These are phyloP conservation scores for Dorcus parallelipipedus DNA, from an alignment of 2,888 invertebrate species.

Conservation along the genomic window DNA sequence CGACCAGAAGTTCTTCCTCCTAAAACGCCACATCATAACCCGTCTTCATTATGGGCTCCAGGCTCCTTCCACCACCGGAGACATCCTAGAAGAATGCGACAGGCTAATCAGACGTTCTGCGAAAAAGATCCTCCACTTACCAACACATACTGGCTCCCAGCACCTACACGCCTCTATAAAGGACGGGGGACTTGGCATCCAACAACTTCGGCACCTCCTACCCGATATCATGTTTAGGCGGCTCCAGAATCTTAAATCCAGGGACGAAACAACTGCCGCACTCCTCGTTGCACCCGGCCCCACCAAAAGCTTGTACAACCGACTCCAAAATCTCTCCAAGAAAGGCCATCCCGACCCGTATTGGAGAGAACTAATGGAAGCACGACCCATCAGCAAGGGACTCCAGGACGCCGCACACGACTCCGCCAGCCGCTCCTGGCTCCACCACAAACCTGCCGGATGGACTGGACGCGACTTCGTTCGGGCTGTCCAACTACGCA, in stretches of 20 bases:
- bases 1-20: constrained; percentile 38
- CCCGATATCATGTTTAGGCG: constrained; percentile 19
- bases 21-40: constrained; percentile 39
- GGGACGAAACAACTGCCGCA: not conserved
- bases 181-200: constrained; percentile 33
- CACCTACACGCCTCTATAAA: constrained; percentile 15
- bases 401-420: constrained; percentile 19
- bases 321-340: constrained; percentile 3
- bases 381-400: constrained; percentile 8
- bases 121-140: constrained; percentile 33
- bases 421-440: constrained; percentile 22
- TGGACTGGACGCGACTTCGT: constrained; percentile 24
- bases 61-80: constrained; percentile 26
- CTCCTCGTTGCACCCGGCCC: not conserved
- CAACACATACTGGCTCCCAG: constrained; percentile 25
- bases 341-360: not conserved
- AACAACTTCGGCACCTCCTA: constrained; percentile 20
- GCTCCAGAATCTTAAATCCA: constrained; percentile 1
- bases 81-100: constrained; percentile 33
- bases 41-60: constrained; percentile 39
- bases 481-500: constrained; percentile 16
- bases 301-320: not conserved
- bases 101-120: constrained; percentile 30
- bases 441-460: constrained; percentile 12
- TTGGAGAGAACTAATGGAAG: constrained; percentile 10